Percentiles rank a stretch among this genome's conserved stretches.
Evolutionary conservation across 2,888 invertebrate species (phyloP).

Genomic region (Agrochola lota): DNA sequence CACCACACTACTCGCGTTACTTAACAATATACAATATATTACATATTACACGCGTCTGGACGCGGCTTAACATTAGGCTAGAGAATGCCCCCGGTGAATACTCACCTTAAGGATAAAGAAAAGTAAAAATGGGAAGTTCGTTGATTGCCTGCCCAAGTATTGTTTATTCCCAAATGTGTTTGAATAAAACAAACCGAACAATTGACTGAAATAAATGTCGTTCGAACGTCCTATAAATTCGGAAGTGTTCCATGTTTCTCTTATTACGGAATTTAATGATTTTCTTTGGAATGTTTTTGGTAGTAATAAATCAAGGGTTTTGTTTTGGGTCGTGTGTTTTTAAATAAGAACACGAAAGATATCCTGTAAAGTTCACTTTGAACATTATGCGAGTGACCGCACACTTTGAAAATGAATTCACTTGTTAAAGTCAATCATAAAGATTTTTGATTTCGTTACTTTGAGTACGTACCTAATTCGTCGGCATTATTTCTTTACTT

Average conservation of each 20-base stretch:
- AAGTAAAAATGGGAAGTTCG: slow-evolving; percentile 28
- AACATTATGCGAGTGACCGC: background rate
- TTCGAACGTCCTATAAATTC: slow-evolving; percentile 38
- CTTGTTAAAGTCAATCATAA: too few species aligned
- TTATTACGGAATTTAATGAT: slow-evolving; percentile 39
- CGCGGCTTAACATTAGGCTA: background rate
- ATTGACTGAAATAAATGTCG: slow-evolving; percentile 52
- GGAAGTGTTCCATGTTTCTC: slow-evolving; percentile 9
- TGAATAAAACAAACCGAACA: slow-evolving; percentile 51
- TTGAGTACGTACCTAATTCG: too few species aligned
- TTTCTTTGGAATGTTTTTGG: slow-evolving; percentile 39
- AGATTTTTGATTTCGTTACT: background rate
- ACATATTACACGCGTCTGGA: background rate
- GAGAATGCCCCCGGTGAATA: background rate
- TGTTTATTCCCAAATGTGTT: slow-evolving; percentile 59
- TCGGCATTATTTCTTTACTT: too few species aligned
- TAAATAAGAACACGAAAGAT: background rate
- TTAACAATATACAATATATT: background rate
- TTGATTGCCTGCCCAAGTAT: slow-evolving; percentile 61
- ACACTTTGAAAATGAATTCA: background rate
- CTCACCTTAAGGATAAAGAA: slow-evolving; percentile 10
- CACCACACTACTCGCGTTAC: background rate
- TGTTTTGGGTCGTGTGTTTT: background rate
- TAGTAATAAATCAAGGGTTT: slow-evolving; percentile 22
- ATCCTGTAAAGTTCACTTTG: too few species aligned